Evolutionary conservation across 2,888 invertebrate species (phyloP).

Genomic region (Imbricaverruca yamaguchii): DNA sequence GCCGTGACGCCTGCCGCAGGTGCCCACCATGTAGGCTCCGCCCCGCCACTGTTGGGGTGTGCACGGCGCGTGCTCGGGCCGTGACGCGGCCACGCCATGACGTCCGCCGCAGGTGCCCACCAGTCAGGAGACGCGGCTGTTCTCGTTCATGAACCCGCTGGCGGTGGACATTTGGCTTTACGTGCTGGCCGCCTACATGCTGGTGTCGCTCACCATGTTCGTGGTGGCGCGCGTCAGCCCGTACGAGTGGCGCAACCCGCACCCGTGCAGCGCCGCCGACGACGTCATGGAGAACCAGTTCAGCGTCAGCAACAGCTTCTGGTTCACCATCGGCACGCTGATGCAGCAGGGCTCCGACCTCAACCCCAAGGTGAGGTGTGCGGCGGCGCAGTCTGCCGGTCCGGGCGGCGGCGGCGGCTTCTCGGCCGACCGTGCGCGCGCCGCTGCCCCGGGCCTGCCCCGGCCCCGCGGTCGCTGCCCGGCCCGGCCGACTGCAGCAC

Average conservation of each 20-base stretch:
- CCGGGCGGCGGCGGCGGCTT: no score
- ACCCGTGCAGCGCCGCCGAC: constrained; percentile 36
- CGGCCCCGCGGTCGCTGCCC: no score
- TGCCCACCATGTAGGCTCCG: no score
- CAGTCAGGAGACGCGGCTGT: constrained; percentile 49
- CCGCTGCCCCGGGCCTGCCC: no score
- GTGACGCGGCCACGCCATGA: no score
- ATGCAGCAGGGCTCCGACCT: constrained; percentile 49
- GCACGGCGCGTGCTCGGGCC: no score
- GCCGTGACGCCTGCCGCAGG: no score
- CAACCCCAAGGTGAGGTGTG: constrained; percentile 42
- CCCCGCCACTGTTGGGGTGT: no score
- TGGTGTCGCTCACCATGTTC: constrained; percentile 70
- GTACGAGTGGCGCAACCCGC: constrained; percentile 49
- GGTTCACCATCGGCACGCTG: constrained; percentile 53
- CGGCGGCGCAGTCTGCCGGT: neutral
- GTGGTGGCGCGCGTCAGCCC: constrained; percentile 71
- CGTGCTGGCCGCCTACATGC: constrained; percentile 67
- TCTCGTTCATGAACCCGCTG: constrained; percentile 80
- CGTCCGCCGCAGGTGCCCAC: constrained; percentile 29
- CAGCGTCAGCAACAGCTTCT: constrained; percentile 48
- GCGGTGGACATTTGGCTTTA: constrained; percentile 81
- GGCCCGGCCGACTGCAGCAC: no score
- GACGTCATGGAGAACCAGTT: constrained; percentile 47
- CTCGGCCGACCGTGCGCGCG: no score